Evolutionary conservation across 2,888 invertebrate genomes (phyloP), one percentile per base, ranked within the genome.

Genomic region (Rhabditophanes sp.): DNA sequence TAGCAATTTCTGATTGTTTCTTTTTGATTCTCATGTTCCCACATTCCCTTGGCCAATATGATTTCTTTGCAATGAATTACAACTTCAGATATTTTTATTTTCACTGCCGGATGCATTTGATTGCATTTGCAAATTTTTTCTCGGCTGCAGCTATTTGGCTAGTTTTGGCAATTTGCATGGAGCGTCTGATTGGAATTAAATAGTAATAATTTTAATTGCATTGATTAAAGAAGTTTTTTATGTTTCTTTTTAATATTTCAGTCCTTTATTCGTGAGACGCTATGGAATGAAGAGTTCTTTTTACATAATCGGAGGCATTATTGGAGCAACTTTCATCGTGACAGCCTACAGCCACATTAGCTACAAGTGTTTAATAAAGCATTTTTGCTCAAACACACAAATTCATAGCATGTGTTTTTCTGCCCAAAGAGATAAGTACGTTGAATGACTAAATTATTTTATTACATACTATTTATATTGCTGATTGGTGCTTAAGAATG

Each of bases 91-190:
- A 41, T n/a, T 39, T 57, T 17, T 58, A 59, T 37, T 40, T 53
- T 9, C 35, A 40, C 4, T 40, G 46, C 28, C 54, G 56, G 28
- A 42, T 45, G 37, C 49, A 48, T 29, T 37, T 50, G 1, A 44
- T 55, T n/a, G 52, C 50, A 3, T 37, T 58, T 21, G 30, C 45
- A 9, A 58, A 58, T 35, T 58, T 57, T 57, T 41, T 50, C 3
- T 50, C 52, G n/a, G 58, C 58, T 3, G 48, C 47, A 6, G 58
- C 58, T 21, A 59, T 56, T 25, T 58, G 58, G 57, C 41, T 58
- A 15, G 43, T 56, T 7, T 39, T 58, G 28, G 46, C 53, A 15
- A 54, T 58, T 23, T 58, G 58, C 30, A 28, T 58, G 6, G 58
- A 58, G 31, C 33, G 58, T 20, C 39, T 58, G 14, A 49, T 59